Evolutionary conservation across 1,140 invertebrate species (phyloP).

Genomic region (Rhagoletis pomonella): DNA sequence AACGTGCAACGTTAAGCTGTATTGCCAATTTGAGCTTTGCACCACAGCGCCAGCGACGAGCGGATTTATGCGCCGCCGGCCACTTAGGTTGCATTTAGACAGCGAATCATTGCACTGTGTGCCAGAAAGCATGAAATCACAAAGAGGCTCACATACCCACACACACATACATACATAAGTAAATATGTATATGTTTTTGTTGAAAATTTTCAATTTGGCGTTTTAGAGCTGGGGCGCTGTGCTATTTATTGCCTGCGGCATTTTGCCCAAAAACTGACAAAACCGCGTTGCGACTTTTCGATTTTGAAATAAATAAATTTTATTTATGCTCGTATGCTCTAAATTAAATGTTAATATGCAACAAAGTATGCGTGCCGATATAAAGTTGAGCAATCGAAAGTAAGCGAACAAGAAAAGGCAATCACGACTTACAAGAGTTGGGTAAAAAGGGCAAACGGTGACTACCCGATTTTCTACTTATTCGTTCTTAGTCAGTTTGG

Average conservation of each 20-base stretch:
- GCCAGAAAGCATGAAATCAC: no score
- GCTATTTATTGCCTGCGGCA: background rate
- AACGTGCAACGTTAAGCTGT: no score
- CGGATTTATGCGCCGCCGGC: no score
- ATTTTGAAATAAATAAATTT: conserved; percentile 4
- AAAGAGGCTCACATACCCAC: no score
- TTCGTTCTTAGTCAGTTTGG: background rate
- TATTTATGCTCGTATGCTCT: conserved; percentile 9
- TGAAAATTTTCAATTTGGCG: background rate
- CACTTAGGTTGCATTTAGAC: no score
- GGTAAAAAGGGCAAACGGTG: background rate
- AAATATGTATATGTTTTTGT: background rate
- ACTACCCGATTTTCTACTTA: background rate
- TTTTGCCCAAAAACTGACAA: conserved; percentile 3
- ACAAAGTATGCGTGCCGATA: background rate
- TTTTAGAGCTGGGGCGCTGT: no score
- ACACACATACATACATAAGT: background rate
- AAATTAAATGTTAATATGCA: conserved; percentile 7
- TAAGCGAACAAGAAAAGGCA: background rate
- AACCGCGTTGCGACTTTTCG: background rate
- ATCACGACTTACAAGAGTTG: background rate
- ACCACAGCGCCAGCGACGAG: no score
- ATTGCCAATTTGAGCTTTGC: no score
- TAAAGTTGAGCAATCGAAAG: background rate
- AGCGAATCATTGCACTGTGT: no score